Base-by-base conservation (phyloP, 2,113 vertebrate genomes). In the Helogale parvula region DNA sequence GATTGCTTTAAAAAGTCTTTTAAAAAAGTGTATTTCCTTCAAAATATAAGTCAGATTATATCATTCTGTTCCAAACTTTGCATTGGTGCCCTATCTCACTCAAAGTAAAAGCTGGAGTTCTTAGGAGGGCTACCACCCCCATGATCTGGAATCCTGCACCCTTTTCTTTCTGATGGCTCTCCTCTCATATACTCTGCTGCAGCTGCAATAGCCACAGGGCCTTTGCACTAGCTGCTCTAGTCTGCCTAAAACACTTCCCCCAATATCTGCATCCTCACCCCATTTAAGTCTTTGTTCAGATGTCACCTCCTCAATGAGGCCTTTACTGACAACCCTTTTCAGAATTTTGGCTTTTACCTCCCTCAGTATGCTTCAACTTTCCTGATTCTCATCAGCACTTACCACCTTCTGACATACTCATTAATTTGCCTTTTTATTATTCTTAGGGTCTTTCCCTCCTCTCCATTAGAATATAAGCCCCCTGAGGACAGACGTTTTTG, bases 361-460 rank as follows among this genome's bases (percentile, higher is more conserved):
- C 50, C 14, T 17, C 6, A 15, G 63, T 5, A 2, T 4, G 12
- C 2, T 7, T 60, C 5, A 8, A 3, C 6, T 4, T 14, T 63
- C 25, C 23, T 25, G 19, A 33, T 45, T 81, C 50, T 31, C 21
- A 10, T 35, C 29, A 45, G 25, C 54, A 57, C 11, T 25, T 60
- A 35, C 15, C 12, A 38, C 27, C 82, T 85, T 89, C 29, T 8
- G 14, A 15, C 29, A 12, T 17, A 33, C 31, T 52, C 15, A 68
- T 72, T 57, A 9, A 50, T n/a, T 57, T 72, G 1, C 47, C 45
- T 41, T 9, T 57, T 74, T 80, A 29, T n/a, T 84, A 15, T 3
- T 1, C 31, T 74, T 83, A 38, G 31, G 29, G 16, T 65, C 60
- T 33, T 2, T 82, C 52, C 86, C n/a, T n/a, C 14, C 3, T 15